Evolutionary conservation across 2,797 vertebrate genomes (phyloP).

Genomic region (Poeciliopsis gracilis): DNA sequence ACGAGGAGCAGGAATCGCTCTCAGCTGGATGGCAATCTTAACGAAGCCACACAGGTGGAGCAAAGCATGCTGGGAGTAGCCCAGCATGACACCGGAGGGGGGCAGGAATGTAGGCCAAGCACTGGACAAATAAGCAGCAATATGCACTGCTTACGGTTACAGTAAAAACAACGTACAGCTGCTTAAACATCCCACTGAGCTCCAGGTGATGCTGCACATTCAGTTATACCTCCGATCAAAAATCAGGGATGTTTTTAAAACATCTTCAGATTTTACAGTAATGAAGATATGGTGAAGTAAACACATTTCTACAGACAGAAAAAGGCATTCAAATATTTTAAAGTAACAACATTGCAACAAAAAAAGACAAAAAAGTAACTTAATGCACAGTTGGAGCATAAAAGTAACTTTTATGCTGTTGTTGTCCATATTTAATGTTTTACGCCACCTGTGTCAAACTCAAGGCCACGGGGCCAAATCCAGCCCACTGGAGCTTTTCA

Average conservation of each 20-base stretch:
- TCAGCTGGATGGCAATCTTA: slow-evolving; percentile 44
- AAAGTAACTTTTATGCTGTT: slow-evolving; percentile 44
- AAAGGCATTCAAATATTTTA: slow-evolving; percentile 5
- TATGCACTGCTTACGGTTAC: slow-evolving; percentile 36
- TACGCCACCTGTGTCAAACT: background rate
- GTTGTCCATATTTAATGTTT: background rate
- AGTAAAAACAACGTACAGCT: slow-evolving; percentile 51
- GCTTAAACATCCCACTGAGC: slow-evolving; percentile 52
- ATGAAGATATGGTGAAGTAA: slow-evolving; percentile 2
- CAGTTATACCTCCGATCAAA: background rate
- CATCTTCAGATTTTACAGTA: background rate
- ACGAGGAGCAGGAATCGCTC: slow-evolving; percentile 29
- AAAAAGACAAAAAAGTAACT: slow-evolving; percentile 17
- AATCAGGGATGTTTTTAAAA: background rate
- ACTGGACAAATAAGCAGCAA: slow-evolving; percentile 64
- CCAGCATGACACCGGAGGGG: slow-evolving; percentile 28
- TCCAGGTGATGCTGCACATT: slow-evolving; percentile 12
- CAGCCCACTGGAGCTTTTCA: too few species aligned
- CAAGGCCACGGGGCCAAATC: too few species aligned
- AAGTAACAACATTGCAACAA: slow-evolving; percentile 2
- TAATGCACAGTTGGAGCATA: slow-evolving; percentile 11
- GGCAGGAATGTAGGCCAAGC: slow-evolving; percentile 68
- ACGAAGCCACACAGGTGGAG: slow-evolving; percentile 63
- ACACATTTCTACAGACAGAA: slow-evolving; percentile 1
- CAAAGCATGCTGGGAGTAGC: slow-evolving; percentile 51